Percentiles rank a stretch among this genome's conserved stretches.
Conservation (phyloP, 1,140 invertebrate genomes). For the Stegodyphus dumicola region DNA sequence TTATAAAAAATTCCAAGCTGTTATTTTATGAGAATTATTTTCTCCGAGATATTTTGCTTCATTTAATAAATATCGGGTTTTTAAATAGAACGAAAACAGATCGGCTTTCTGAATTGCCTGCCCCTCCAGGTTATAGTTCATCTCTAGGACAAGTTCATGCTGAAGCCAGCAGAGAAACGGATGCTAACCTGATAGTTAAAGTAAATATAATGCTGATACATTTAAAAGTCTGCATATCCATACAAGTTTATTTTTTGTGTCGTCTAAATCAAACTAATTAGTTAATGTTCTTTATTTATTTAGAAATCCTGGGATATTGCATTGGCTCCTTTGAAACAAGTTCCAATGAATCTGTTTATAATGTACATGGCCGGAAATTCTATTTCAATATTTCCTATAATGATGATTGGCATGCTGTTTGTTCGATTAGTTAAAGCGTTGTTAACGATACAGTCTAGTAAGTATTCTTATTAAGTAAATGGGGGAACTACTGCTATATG, state of each 20-base stretch:
- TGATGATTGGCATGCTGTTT: constrained; percentile 99
- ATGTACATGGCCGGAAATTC: constrained; percentile 99
- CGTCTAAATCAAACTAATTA: neutral
- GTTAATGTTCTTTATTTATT: constrained; percentile 57
- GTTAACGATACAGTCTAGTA: constrained; percentile 86
- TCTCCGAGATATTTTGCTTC: too few relatives aligned
- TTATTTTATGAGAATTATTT: constrained; percentile 4
- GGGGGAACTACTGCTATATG: too few relatives aligned
- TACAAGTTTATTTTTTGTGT: neutral
- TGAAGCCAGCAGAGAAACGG: constrained; percentile 80
- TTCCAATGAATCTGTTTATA: constrained; percentile 99
- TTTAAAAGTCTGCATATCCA: neutral
- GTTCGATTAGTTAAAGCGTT: constrained; percentile 95
- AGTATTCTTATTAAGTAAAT: constrained; percentile 62
- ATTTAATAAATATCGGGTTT: neutral
- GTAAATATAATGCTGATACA: constrained; percentile 38
- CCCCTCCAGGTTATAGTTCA: constrained; percentile 86
- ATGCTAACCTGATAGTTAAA: constrained; percentile 88
- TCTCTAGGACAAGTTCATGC: constrained; percentile 77
- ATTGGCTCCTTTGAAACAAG: constrained; percentile 88
- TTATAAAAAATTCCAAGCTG: neutral
- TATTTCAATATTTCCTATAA: constrained; percentile 99
- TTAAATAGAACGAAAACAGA: constrained; percentile 48
- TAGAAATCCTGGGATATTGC: constrained; percentile 97
- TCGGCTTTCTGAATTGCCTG: constrained; percentile 72